Evolutionary conservation across 2,113 vertebrate genomes (phyloP), one percentile per base, ranked within the genome.

Genomic region (Nerophis lumbriciformis): DNA sequence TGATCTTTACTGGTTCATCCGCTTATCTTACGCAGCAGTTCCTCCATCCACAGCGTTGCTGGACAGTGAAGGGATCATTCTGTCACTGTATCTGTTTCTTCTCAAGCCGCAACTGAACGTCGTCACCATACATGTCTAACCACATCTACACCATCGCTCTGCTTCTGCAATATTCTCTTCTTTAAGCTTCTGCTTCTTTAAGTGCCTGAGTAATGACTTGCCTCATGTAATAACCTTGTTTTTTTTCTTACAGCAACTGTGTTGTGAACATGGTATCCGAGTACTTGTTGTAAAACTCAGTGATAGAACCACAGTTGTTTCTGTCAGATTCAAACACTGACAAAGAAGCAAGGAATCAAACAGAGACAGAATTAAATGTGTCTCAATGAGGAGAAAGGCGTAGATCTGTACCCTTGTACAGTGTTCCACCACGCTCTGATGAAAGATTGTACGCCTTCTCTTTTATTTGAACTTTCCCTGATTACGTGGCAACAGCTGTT

Each of bases 1-100:
- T 73, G 79, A 53, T 71, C 75, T 73, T 81, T 69, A 85, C 79
- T 79, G 82, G 83, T 79, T 75, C 85, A 88, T 89, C 78, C 21
- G 82, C 81, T 86, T 81, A 69, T 73, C 69, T 69, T 12, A 69
- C 75, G 44, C 59, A 67, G 71, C 65, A 64, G 83, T 82, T 76
- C 72, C 66, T 81, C 58, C 84, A 83, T 86, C 55, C 63, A 82
- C 79, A 77, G 73, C 76, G 70, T 81, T 80, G 66, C 79, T 83
- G 76, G 82, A 67, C 81, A 65, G 72, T 85, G 75, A 76, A 68
- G 75, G 75, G 83, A 76, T 69, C 83, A 84, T 80, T 80, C 69
- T 72, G 38, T 71, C 84, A 89, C 87, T 80, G 65, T 83, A 79
- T 80, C 80, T 86, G 61, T 78, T 64, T 70, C 84, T 80, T 79